Percentiles rank a stretch among this genome's conserved stretches.
These are phyloP conservation scores for Podilymbus podiceps DNA, from an alignment of 2,113 vertebrate genomes.

Conservation along the genomic window DNA sequence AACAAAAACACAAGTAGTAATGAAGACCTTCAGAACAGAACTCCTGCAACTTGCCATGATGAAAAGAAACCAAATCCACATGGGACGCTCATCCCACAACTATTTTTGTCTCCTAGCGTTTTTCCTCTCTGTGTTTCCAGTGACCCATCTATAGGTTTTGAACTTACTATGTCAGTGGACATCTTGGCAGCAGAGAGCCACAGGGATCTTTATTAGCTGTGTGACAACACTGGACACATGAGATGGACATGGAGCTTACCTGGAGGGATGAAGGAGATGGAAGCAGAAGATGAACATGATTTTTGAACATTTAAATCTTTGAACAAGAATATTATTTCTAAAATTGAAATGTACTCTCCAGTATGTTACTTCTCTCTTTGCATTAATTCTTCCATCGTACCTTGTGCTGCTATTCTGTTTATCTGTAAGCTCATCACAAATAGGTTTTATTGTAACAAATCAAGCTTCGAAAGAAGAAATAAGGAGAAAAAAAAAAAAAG, in stretches of 20 bases:
- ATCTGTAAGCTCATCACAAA: not conserved
- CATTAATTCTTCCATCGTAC: not conserved
- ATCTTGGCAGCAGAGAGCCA: not conserved
- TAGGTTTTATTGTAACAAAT: not conserved
- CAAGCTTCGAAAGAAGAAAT: not conserved
- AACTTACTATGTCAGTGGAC: constrained; percentile 18
- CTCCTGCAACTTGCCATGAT: not conserved
- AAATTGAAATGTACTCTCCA: not conserved
- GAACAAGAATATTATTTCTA: not conserved
- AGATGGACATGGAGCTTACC: not conserved
- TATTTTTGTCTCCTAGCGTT: not conserved
- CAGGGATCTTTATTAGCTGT: not conserved
- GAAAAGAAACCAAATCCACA: not conserved
- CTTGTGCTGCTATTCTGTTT: not conserved
- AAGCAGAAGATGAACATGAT: not conserved
- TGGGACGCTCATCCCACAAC: not conserved
- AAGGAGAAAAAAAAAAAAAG: not conserved
- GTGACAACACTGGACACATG: not conserved
- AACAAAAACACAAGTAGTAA: not conserved
- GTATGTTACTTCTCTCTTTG: not conserved
- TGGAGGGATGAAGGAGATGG: not conserved
- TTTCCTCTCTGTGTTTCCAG: not conserved
- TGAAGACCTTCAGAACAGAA: not conserved
- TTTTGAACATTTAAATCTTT: not conserved
- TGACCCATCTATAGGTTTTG: not conserved